These are phyloP conservation scores for Lophura nycthemera DNA, from an alignment of 2,113 vertebrate genomes.

Conservation along the genomic window DNA sequence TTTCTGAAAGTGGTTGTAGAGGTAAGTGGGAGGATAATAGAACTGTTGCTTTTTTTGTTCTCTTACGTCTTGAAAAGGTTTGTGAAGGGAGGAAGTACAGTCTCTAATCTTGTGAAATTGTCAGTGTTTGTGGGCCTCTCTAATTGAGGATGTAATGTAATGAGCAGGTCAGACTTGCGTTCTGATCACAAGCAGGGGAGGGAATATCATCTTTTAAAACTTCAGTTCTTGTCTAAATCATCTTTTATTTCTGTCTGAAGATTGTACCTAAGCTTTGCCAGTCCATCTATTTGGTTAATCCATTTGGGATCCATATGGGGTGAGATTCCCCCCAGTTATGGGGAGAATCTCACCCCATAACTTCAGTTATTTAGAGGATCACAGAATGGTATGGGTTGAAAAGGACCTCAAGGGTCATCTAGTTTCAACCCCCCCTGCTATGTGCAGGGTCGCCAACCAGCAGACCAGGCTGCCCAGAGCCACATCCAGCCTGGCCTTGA, in stretches of 20 bases:
- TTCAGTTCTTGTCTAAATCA: neutral
- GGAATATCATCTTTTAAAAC: neutral
- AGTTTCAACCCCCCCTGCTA: too few species aligned
- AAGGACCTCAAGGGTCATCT: too few species aligned
- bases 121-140: neutral
- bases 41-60: neutral
- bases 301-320: too few species aligned
- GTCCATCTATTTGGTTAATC: neutral
- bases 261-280: fast-evolving
- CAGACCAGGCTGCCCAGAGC: too few species aligned
- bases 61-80: neutral
- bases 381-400: too few species aligned
- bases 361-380: neutral
- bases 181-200: neutral
- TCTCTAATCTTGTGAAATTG: neutral
- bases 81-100: neutral
- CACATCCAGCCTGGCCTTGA: too few species aligned
- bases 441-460: too few species aligned
- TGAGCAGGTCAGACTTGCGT: neutral
- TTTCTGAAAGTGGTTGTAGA: neutral
- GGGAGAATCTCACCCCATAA: fast-evolving
- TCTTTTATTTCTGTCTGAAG: neutral
- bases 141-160: neutral
- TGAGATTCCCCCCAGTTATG: too few species aligned
- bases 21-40: neutral